phyloP scores from a whole-genome alignment of 2,888 invertebrate genomes.

The Lasioglossum vierecki region DNA sequence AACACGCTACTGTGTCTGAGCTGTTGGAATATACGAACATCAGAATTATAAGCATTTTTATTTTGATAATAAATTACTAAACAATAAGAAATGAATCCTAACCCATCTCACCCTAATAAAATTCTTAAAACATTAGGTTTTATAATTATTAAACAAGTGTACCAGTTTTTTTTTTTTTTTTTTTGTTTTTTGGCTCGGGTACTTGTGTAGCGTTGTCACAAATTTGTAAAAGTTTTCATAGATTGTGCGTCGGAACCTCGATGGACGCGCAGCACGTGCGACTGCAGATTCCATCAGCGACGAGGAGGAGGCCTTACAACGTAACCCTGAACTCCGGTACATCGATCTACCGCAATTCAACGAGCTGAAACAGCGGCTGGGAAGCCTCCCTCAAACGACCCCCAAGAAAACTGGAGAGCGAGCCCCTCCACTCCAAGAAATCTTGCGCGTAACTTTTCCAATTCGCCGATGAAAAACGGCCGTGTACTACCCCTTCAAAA shows the following conservation, averaged over 20 bases:
- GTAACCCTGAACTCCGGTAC: constrained; percentile 68
- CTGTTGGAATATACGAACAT: too few relatives aligned
- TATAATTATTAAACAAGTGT: too few relatives aligned
- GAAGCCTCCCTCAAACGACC: constrained; percentile 20
- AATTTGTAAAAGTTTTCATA: too few relatives aligned
- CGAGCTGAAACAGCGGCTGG: constrained; percentile 19
- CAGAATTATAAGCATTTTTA: too few relatives aligned
- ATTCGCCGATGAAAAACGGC: not conserved
- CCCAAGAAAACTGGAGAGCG: not conserved
- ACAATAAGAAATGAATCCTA: too few relatives aligned
- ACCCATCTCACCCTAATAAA: too few relatives aligned
- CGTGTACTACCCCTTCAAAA: not conserved
- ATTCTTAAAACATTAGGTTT: too few relatives aligned
- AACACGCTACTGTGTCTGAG: too few relatives aligned
- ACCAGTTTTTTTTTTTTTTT: too few relatives aligned
- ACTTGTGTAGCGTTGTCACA: too few relatives aligned
- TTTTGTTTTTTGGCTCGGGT: too few relatives aligned
- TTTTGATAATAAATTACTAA: too few relatives aligned
- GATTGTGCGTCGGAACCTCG: not conserved
- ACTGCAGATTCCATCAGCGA: constrained; percentile 53
- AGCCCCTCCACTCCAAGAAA: not conserved
- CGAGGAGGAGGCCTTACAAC: constrained; percentile 66
- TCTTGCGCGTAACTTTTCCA: not conserved
- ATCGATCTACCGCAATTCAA: constrained; percentile 64
- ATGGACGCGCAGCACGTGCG: constrained; percentile 33